Evolutionary conservation across 2,888 invertebrate species (phyloP).

Genomic region (Lochmaea capreae): DNA sequence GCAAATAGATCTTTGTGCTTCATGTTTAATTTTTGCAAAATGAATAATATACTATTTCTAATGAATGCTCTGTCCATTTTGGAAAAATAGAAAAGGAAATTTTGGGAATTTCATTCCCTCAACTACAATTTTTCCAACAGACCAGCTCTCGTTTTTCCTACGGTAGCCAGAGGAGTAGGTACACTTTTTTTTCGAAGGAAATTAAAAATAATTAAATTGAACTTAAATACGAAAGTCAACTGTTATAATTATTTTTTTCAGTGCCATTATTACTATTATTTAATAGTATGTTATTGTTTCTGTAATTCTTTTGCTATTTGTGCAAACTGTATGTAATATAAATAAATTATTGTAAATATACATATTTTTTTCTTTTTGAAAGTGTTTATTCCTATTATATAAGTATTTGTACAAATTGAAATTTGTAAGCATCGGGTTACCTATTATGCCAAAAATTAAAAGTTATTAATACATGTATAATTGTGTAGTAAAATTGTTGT

Average conservation of each 20-base stretch:
- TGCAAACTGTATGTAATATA: constrained; percentile 32
- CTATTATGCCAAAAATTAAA: constrained; percentile 58
- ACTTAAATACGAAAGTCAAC: too few relatives aligned
- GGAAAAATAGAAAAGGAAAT: too few relatives aligned
- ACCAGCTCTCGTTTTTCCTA: too few relatives aligned
- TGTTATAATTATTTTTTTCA: too few relatives aligned
- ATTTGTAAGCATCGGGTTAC: constrained; percentile 58
- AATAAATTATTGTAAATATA: constrained; percentile 41
- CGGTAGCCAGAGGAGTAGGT: too few relatives aligned
- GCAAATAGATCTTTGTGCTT: constrained; percentile 45
- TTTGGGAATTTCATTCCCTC: too few relatives aligned
- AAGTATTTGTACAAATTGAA: constrained; percentile 57
- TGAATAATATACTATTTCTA: too few relatives aligned
- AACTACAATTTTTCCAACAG: too few relatives aligned
- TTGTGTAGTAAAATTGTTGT: constrained; percentile 65
- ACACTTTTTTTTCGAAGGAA: too few relatives aligned
- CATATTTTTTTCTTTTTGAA: constrained; percentile 41
- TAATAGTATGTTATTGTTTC: not conserved
- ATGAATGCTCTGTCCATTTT: too few relatives aligned
- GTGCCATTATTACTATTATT: too few relatives aligned
- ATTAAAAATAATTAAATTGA: too few relatives aligned
- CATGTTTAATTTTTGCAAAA: constrained; percentile 19
- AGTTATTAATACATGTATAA: constrained; percentile 58
- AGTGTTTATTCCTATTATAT: constrained; percentile 31
- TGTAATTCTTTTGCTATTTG: constrained; percentile 29